phyloP scores from a whole-genome alignment of 2,888 invertebrate species.

The Cyrtodaria siliqua region DNA sequence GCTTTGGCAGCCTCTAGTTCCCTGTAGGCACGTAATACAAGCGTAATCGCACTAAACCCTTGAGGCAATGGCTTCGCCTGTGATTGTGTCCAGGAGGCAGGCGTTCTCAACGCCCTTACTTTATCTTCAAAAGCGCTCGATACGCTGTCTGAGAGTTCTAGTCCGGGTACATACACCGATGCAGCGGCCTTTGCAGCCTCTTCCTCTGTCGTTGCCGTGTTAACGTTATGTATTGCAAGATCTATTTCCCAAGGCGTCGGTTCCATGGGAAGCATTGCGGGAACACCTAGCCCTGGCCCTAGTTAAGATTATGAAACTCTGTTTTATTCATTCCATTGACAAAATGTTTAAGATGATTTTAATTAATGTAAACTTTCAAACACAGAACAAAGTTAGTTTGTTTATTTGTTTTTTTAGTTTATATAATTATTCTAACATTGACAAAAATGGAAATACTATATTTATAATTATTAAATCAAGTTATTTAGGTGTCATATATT shows the following conservation, averaged over 20 bases:
- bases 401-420: too few relatives aligned
- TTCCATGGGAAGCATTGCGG: conserved; percentile 14
- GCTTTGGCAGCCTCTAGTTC: neutral
- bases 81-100: conserved; percentile 26
- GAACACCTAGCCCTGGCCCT: neutral
- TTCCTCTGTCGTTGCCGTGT: conserved; percentile 47
- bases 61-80: conserved; percentile 31
- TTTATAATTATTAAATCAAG: too few relatives aligned
- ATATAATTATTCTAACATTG: too few relatives aligned
- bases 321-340: too few relatives aligned
- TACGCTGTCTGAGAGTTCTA: conserved; percentile 49
- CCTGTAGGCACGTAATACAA: conserved; percentile 27
- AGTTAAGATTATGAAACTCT: too few relatives aligned
- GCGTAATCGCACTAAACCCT: conserved; percentile 25
- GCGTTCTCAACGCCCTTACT: conserved; percentile 38
- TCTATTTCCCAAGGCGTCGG: conserved; percentile 56
- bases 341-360: too few relatives aligned
- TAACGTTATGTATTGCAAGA: conserved; percentile 42
- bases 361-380: too few relatives aligned
- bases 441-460: too few relatives aligned
- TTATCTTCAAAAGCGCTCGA: conserved; percentile 50
- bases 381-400: too few relatives aligned
- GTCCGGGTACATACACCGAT: conserved; percentile 34
- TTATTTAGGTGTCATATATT: too few relatives aligned
- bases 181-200: conserved; percentile 54